phyloP scores from a whole-genome alignment of 2,888 invertebrate genomes.

The Ditula angustiorana region DNA sequence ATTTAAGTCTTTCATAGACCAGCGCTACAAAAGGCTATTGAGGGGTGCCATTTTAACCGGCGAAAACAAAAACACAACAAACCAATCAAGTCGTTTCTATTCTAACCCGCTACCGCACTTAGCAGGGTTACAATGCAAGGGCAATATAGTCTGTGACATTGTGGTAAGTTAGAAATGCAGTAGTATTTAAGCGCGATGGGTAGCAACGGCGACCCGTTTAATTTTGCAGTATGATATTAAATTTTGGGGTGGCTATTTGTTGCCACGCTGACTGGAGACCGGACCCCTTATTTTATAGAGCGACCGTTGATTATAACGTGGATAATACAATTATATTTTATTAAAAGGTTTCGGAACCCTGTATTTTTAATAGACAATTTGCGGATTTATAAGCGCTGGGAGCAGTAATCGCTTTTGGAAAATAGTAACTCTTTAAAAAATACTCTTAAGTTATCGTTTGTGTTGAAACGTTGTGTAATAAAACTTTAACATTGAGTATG shows the following conservation, averaged over 20 bases:
- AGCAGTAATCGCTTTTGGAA: not conserved
- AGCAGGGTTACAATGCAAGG: constrained; percentile 54
- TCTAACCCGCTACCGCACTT: constrained; percentile 54
- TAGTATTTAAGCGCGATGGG: constrained; percentile 54
- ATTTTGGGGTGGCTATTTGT: constrained; percentile 70
- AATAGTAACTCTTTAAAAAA: not conserved
- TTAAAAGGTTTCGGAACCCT: constrained; percentile 22
- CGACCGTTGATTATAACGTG: constrained; percentile 66
- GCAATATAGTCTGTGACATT: constrained; percentile 53
- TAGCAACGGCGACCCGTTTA: constrained; percentile 60
- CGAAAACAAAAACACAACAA: constrained; percentile 52
- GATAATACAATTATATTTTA: constrained; percentile 56
- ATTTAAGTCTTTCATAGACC: constrained; percentile 38
- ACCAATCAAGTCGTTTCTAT: constrained; percentile 44
- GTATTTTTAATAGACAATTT: not conserved
- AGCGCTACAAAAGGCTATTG: constrained; percentile 49
- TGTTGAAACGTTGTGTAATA: not conserved
- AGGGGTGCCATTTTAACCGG: constrained; percentile 58
- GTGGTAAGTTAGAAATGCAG: constrained; percentile 66
- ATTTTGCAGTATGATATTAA: constrained; percentile 73
- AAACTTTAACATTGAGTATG: not conserved
- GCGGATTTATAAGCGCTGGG: not conserved
- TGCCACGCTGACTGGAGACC: constrained; percentile 60
- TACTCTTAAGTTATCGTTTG: not conserved
- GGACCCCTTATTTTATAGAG: constrained; percentile 55